Evolutionary conservation across 2,888 invertebrate species (phyloP), one percentile per base, ranked within the genome.

Genomic region (Eubasilissa splendida): DNA sequence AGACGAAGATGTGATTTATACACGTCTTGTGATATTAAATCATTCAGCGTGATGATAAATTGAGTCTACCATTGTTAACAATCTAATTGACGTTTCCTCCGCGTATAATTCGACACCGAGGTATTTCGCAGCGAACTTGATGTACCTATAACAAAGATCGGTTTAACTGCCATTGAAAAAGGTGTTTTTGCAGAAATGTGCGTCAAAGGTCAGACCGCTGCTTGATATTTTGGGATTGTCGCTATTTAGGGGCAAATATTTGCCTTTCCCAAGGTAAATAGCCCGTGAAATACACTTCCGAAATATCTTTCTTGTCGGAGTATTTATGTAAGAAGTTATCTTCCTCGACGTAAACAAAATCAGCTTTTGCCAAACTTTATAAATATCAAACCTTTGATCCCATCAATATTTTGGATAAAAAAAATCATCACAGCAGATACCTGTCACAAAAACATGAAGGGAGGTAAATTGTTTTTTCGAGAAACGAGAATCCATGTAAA

Each of bases 61-160:
- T 73, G 71, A 73, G 71, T 73, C 56, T 58, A 31, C 71, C 22
- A 56, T 73, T 73, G 71, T 73, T 54, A 73, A 73, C 71, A 59
- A 71, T 50, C 53, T 71, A 78, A 78, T 78, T 71, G 71, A 70
- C 54, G 70, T 56, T 70, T 71, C 78, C 78, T 53, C 52, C 68
- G 77, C 14, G 78, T 73, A 73, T 74, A 63, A 73, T 73, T 79
- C 73, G 54, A 31, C 71, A 50, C 76, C 63, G 42, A 63, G 42
- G n/a, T 9, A 56, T 31, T 33, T 5, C 7, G 54, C 56, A 12
- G 7, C 11, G 71, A 31, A 33, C 22, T 50, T 52, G 56, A 33
- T 58, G 42, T n/a, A 42, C 66, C 1, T 22, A 22, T 22, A 50
- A 66, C 66, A 66, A 52, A 50, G 52, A n/a, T 33, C 11, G 71